Conservation (phyloP, 2,888 invertebrate species). For the Piscicola geometra region DNA sequence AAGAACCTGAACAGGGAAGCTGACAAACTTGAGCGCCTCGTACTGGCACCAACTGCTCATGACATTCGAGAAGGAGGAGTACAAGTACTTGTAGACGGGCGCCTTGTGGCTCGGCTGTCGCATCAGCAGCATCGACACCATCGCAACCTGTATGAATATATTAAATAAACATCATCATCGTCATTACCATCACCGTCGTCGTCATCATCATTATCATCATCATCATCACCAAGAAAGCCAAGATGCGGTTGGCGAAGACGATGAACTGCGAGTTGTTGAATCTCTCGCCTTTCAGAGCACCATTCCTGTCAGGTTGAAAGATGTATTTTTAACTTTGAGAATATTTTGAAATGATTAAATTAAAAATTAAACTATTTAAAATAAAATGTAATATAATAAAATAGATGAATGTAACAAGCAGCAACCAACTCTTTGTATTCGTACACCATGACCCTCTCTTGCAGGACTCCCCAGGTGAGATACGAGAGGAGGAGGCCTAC, state of each 20-base stretch:
- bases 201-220: conserved; percentile 18
- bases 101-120: conserved; percentile 63
- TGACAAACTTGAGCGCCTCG: conserved; percentile 95
- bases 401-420: neutral
- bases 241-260: conserved; percentile 86
- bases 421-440: conserved; percentile 48
- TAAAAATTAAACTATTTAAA: no score
- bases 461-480: conserved; percentile 89
- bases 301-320: neutral
- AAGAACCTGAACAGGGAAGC: conserved; percentile 88
- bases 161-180: conserved; percentile 38
- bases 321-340: no score
- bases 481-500: conserved; percentile 82
- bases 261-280: conserved; percentile 94
- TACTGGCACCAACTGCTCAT: conserved; percentile 99
- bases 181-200: conserved; percentile 19
- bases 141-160: no score
- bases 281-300: conserved; percentile 40
- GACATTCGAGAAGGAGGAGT: conserved; percentile 91
- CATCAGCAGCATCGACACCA: conserved; percentile 30
- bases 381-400: no score
- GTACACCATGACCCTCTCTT: conserved; percentile 93
- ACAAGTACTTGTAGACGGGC: conserved; percentile 89
- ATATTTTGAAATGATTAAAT: no score
- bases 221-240: conserved; percentile 61